A percentile compares a stretch with the other conserved stretches of the same genome.
These are phyloP conservation scores for Campylomormyrus numenius DNA, from an alignment of 2,113 vertebrate species.

Conservation along the genomic window DNA sequence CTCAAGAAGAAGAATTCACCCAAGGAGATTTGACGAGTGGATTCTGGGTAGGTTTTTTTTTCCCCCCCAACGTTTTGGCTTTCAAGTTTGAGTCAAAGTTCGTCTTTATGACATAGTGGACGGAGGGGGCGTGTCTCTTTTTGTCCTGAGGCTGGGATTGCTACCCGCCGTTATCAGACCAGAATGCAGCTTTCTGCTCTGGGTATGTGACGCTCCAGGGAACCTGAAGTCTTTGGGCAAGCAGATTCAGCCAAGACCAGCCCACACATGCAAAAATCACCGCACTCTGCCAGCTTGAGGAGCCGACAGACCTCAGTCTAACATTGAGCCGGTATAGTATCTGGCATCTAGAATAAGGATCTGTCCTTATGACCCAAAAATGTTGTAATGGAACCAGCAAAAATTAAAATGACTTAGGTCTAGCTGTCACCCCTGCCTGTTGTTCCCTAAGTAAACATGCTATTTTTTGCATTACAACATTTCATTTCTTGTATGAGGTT, in stretches of 20 bases:
- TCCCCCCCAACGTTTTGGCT: not conserved
- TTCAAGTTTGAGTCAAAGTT: not conserved
- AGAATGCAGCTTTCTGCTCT: not conserved
- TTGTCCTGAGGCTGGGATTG: not conserved
- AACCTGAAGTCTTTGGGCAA: not conserved
- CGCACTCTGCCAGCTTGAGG: not conserved
- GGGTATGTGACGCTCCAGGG: not conserved
- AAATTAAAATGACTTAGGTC: not conserved
- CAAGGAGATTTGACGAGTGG: constrained; percentile 11
- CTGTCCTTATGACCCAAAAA: not conserved
- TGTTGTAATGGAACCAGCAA: not conserved
- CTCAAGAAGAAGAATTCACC: constrained; percentile 30
- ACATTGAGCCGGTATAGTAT: not conserved
- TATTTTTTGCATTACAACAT: not conserved
- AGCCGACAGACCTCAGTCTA: not conserved
- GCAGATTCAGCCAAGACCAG: not conserved
- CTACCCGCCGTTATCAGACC: not conserved
- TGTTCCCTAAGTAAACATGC: not conserved
- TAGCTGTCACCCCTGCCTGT: not conserved
- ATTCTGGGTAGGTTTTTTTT: not conserved
- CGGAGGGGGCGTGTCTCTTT: not conserved
- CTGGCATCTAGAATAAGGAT: not conserved
- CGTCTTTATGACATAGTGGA: not conserved
- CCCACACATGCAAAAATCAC: not conserved
- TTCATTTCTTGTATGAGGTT: not conserved